These are phyloP conservation scores for Vanacampus margaritifer DNA, from an alignment of 2,113 vertebrate genomes.

Conservation along the genomic window DNA sequence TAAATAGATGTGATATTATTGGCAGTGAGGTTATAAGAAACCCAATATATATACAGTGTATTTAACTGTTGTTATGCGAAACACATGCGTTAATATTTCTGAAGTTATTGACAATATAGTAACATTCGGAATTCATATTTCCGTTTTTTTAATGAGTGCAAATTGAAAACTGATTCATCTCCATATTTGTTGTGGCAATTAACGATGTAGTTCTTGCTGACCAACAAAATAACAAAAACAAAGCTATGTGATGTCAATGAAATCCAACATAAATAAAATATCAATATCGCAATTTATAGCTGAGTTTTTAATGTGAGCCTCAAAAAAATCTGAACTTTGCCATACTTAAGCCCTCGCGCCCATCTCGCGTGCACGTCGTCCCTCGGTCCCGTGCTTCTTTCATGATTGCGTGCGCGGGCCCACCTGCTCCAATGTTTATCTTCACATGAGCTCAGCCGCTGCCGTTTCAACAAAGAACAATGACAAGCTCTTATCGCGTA, in stretches of 20 bases:
- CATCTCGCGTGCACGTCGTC: conserved; percentile 8
- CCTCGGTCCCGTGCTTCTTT: conserved; percentile 23
- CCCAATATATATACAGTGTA: not conserved
- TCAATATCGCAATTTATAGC: not conserved
- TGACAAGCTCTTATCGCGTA: conserved; percentile 48
- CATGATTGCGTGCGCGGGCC: conserved; percentile 37
- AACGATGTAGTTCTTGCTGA: not conserved
- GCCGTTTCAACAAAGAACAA: conserved; percentile 3
- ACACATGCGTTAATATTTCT: no score
- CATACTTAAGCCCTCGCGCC: not conserved
- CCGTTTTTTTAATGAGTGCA: no score
- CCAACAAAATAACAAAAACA: no score
- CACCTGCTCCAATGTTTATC: conserved; percentile 54
- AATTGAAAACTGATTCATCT: no score
- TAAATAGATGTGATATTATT: not conserved
- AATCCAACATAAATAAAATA: not conserved
- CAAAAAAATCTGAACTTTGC: not conserved
- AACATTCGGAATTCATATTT: no score
- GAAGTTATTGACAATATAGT: no score
- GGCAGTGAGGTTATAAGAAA: not conserved
- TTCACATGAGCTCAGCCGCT: conserved; percentile 40
- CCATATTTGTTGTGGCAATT: not conserved
- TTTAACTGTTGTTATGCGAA: no score
- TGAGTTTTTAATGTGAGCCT: not conserved
- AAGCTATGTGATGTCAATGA: not conserved